phyloP scores from a whole-genome alignment of 2,113 vertebrate species.

The Albula glossodonta region DNA sequence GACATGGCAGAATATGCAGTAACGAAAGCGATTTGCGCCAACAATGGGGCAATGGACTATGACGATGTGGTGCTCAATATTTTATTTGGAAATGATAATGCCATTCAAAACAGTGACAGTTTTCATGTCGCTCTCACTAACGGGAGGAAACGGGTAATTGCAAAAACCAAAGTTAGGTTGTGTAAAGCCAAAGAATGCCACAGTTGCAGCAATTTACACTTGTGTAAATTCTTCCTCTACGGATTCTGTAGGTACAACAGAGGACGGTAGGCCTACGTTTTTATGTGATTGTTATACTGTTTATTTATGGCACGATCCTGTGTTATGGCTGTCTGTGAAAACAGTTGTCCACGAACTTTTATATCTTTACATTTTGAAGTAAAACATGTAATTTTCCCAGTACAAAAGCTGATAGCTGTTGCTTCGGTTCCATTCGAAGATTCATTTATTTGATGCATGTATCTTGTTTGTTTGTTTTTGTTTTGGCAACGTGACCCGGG shows the following conservation, averaged over 20 bases:
- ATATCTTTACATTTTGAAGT: too few relatives aligned
- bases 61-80: slow-evolving; percentile 36
- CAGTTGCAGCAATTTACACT: slow-evolving; percentile 55
- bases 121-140: neutral
- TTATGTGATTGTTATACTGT: too few relatives aligned
- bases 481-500: too few relatives aligned
- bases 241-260: slow-evolving; percentile 39
- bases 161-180: slow-evolving; percentile 45
- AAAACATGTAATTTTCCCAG: too few relatives aligned
- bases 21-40: slow-evolving; percentile 47
- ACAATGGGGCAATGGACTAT: slow-evolving; percentile 30
- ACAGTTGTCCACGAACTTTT: neutral
- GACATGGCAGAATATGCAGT: slow-evolving; percentile 22
- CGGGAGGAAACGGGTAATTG: slow-evolving; percentile 53
- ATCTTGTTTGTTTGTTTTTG: neutral
- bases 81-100: accelerated
- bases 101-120: neutral
- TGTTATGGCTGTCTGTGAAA: too few relatives aligned
- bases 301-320: too few relatives aligned
- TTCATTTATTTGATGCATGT: neutral
- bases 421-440: neutral
- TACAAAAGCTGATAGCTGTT: neutral
- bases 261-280: slow-evolving; percentile 33
- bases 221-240: slow-evolving; percentile 61
- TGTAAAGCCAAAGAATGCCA: slow-evolving; percentile 50